Evolutionary conservation across 1,140 invertebrate species (phyloP), one percentile per base, ranked within the genome.

Genomic region (Drosophila malerkotliana): DNA sequence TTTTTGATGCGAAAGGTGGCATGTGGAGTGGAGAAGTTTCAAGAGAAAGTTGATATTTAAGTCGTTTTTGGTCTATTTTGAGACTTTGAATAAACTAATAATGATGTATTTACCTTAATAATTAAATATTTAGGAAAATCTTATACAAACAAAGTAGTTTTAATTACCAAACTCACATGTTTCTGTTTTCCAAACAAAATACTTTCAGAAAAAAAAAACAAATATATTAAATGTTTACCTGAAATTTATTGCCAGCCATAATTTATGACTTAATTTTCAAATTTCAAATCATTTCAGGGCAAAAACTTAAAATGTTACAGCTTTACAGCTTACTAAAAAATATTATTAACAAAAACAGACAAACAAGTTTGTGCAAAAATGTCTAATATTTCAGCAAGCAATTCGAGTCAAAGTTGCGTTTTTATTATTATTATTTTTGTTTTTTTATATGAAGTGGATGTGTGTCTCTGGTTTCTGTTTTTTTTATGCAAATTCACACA

Each of bases 401-500:
- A 41, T 1, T 41, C n/a, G 14, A 41, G 39, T 41, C 39, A 41
- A 41, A 41, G 39, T 41, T 41, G 37, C 37, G 14, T 41, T 44
- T 44, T 44, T 44, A 12, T 44, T 18, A 12, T 44, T 44, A 3
- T 18, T 7, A 18, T 44, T 12, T 37, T 37, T 30, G n/a, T n/a
- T 34, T 8, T 68, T 37, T 18, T 10, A 44, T 18, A 18, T 18
- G 18, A 18, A 15, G 4, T 15, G 15, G 14, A 15, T 44, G 15
- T 15, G 12, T 9, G 34, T 37, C 10, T 32, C n/a, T 41, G 39
- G n/a, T 14, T 44, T 18, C 15, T 14, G 51, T 10, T 8, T 10
- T 8, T 15, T 24, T 8, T 60, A 83, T 82, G 74, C 76, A 67
- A 83, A 84, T 83, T 64, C 30, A 53, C 48, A 18, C 60, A 30